Evolutionary conservation across 2,797 vertebrate genomes (phyloP), one percentile per base, ranked within the genome.

Genomic region (Microctenopoma stevenorrisi): DNA sequence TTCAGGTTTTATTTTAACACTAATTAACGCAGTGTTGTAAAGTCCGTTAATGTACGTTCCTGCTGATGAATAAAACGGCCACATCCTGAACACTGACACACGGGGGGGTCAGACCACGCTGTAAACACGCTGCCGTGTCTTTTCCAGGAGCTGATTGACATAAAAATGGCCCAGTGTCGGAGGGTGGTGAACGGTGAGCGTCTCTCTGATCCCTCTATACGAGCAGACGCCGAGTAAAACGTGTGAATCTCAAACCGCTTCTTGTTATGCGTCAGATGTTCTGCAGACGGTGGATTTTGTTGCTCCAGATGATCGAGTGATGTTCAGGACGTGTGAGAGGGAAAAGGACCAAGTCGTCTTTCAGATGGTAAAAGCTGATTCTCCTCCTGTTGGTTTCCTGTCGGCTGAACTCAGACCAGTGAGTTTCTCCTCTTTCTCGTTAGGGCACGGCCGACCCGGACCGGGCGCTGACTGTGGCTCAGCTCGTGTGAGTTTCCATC

Each of bases 101-200:
- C 22, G 22, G 22, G 22, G 22, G 22, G 22, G 1, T 22, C 22
- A 22, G 22, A 22, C 22, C 28, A 30, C 28, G 28, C 5, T 30
- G 28, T 30, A 38, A 7, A 50, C 35, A 50, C 35, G 49, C 0
- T 72, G 8, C 67, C 15, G 2, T 81, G 15, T 89, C 4, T 83
- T 59, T 72, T 73, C 57, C 78, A 98, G 97, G 97, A 99, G 88
- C 91, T 99, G 83, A 96, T 99, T 57, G 98, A 99, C 80, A 94
- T 98, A 50, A 98, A 98, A 77, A 98, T 99, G 98, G 92, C 93
- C 37, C 95, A 95, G 86, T 99, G 97, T 93, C 94, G 91, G 50
- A 90, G 97, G 84, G 90, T 96, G 61, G 88, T 95, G 61, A 99
- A 99, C 74, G 95, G 98, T 95, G 91, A 94, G 94, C 26, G 2